Conservation (phyloP, 2,797 vertebrate species). For the Gambusia yucatana region DNA sequence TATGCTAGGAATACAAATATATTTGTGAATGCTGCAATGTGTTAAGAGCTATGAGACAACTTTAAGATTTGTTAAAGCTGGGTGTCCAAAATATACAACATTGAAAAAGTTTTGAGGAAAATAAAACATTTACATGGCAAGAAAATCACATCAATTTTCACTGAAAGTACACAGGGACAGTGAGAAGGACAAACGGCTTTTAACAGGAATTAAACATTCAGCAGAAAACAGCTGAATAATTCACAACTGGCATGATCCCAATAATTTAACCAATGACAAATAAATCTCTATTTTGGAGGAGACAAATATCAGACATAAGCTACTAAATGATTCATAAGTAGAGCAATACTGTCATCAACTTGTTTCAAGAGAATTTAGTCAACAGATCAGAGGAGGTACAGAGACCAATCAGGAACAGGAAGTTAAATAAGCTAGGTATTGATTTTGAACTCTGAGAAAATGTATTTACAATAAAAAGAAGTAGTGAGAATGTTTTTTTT, state of each 20-base stretch:
- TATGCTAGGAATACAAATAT: constrained; percentile 7
- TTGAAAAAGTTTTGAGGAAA: not conserved
- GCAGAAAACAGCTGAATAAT: not conserved
- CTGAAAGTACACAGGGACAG: not conserved
- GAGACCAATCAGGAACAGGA: no score
- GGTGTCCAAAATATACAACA: not conserved
- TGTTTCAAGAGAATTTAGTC: not conserved
- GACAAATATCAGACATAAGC: not conserved
- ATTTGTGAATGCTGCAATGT: constrained; percentile 17
- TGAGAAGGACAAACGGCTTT: not conserved
- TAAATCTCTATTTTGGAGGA: not conserved
- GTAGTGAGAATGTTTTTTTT: no score
- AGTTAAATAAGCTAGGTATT: no score
- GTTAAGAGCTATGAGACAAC: not conserved
- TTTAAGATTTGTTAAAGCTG: not conserved
- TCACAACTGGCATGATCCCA: not conserved
- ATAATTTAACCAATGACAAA: not conserved
- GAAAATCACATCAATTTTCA: not conserved
- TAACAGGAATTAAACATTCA: not conserved
- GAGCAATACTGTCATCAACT: not conserved
- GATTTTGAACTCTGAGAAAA: not conserved
- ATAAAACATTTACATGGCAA: not conserved
- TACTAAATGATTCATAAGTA: not conserved
- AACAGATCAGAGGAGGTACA: not conserved
- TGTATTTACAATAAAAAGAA: not conserved